phyloP scores from a whole-genome alignment of 2,113 vertebrate genomes.

The Nycticorax nycticorax region DNA sequence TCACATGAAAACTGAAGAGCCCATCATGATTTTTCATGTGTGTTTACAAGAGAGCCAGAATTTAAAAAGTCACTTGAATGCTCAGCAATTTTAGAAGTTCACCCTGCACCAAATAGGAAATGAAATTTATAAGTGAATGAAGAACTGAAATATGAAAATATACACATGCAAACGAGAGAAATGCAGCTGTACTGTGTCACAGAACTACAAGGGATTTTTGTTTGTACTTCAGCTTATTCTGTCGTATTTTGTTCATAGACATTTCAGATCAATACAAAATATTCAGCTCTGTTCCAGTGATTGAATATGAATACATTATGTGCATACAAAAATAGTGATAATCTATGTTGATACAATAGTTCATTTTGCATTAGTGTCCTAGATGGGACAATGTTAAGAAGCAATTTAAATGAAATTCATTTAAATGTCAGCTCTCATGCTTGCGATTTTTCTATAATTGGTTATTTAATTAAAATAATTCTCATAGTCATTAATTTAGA shows the following conservation, averaged over 20 bases:
- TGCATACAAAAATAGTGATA: conserved; percentile 84
- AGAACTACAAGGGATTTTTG: conserved; percentile 49
- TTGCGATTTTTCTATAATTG: conserved; percentile 99
- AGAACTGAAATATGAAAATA: not conserved
- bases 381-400: conserved; percentile 99
- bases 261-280: conserved; percentile 82
- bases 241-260: conserved; percentile 73
- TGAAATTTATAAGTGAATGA: not conserved
- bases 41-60: not conserved
- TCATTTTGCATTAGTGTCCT: conserved; percentile 99
- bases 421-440: conserved; percentile 99
- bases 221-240: conserved; percentile 66
- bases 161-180: conserved; percentile 18
- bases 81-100: not conserved
- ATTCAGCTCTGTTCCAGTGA: conserved; percentile 80
- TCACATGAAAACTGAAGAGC: not conserved
- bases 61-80: not conserved
- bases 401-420: conserved; percentile 99
- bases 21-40: not conserved
- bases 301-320: conserved; percentile 82
- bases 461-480: conserved; percentile 99
- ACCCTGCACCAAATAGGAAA: not conserved
- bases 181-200: conserved; percentile 39
- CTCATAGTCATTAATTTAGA: conserved; percentile 99
- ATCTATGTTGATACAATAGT: conserved; percentile 98